Evolutionary conservation across 2,888 invertebrate genomes (phyloP).

Genomic region (Nebria brevicollis): DNA sequence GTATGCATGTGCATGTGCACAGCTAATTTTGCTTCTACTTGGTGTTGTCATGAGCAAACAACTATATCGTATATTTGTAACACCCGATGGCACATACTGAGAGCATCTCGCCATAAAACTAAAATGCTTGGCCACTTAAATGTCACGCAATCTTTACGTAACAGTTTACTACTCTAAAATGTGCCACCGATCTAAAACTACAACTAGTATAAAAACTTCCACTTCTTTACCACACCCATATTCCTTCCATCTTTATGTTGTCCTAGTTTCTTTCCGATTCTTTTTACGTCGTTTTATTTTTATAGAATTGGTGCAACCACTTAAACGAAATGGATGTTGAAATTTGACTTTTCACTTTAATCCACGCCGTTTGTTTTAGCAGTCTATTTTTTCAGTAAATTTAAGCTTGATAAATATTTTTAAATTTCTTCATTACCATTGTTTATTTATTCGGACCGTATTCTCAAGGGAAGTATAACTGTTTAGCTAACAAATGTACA

Average conservation of each 20-base stretch:
- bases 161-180: background rate
- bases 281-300: background rate
- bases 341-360: too few relatives aligned
- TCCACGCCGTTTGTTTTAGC: too few relatives aligned
- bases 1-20: too few relatives aligned
- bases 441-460: too few relatives aligned
- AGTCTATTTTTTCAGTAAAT: too few relatives aligned
- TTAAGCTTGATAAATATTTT: too few relatives aligned
- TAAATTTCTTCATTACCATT: too few relatives aligned
- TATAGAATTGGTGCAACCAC: slow-evolving; percentile 6
- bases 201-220: slow-evolving; percentile 5
- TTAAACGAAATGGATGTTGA: background rate
- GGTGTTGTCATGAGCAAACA: too few relatives aligned
- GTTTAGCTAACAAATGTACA: too few relatives aligned
- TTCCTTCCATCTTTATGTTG: background rate
- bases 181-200: background rate
- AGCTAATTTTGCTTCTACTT: too few relatives aligned
- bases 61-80: too few relatives aligned
- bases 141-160: slow-evolving; percentile 1
- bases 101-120: slow-evolving; percentile 15
- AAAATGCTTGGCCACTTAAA: background rate
- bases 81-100: slow-evolving; percentile 3
- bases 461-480: too few relatives aligned
- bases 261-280: background rate
- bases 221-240: background rate